Base-by-base conservation (phyloP, 2,797 vertebrate species). In the Eidolon dupreanum region DNA sequence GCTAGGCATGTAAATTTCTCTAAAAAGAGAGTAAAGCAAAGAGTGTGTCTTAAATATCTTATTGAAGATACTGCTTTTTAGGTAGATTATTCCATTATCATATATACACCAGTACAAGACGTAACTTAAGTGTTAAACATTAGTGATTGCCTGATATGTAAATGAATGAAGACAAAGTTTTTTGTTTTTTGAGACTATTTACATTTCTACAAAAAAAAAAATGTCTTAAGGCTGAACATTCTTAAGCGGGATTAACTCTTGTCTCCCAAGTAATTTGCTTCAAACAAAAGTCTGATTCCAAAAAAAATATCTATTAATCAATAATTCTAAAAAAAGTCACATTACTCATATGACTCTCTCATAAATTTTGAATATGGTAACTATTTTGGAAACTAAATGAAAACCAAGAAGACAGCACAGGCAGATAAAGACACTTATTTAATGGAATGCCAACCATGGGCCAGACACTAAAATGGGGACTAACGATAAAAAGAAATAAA, bases 201-300 rank as follows among this genome's bases (percentile, higher is more conserved):
- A 63, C 82, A 53, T 65, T 77, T 78, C 74, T 85, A 75, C 24
- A 57, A 57, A 57, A 59, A 59, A 59, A 92, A 73, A 94, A 94
- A 68, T 3, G 49, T 38, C 66, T 73, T 63, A 93, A 90, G 20
- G 17, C 53, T 90, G 70, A 96, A 92, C 53, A 68, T 68, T 88
- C 57, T 95, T 96, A 65, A 79, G 31, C 22, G 88, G 59, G 96
- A 84, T 88, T 84, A 88, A 83, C 38, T 77, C 46, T 93, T 87
- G 9, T 87, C 70, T 93, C 43, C 70, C 43, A 92, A 84, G 36
- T 82, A 68, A 85, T 91, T 77, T 94, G 33, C 49, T 90, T 96
- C 57, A 74, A 94, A 68, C 46, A 92, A 96, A 97, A 91, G 46
- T 5, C 15, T 78, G 90, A 33, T 97, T 95, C 73, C 28, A 86